These are phyloP conservation scores for Vannuccia rotundouncinata DNA, from an alignment of 2,888 invertebrate genomes.

Conservation along the genomic window DNA sequence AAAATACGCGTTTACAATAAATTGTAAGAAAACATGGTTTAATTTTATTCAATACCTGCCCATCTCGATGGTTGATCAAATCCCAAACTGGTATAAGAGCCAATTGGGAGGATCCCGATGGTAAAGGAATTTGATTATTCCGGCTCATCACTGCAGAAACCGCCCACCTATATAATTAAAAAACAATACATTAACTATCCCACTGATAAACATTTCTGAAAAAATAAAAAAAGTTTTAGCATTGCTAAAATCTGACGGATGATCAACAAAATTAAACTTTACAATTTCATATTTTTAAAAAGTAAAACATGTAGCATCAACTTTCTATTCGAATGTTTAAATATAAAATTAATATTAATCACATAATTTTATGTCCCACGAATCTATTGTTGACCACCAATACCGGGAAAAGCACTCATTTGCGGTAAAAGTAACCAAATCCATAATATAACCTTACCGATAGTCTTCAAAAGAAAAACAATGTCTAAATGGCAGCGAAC, in stretches of 20 bases:
- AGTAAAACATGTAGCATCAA: no score
- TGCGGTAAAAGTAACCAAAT: no score
- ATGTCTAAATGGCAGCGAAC: not conserved
- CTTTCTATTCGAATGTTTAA: no score
- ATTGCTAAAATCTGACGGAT: not conserved
- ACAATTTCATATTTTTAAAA: no score
- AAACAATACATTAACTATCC: not conserved
- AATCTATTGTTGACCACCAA: no score
- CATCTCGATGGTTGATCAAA: constrained; percentile 29
- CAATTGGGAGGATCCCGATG: not conserved
- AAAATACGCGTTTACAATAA: no score
- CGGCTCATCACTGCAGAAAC: constrained; percentile 6
- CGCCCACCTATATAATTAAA: constrained; percentile 15
- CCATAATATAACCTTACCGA: not conserved
- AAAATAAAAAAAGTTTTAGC: not conserved
- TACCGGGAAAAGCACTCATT: no score
- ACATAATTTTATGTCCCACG: no score
- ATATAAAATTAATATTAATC: no score
- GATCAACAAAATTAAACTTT: no score
- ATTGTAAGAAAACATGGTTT: no score
- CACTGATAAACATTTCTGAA: no score
- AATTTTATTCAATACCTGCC: not conserved
- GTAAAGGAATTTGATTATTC: constrained; percentile 4
- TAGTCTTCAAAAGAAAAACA: not conserved
- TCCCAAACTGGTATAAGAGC: constrained; percentile 29